A percentile compares a stretch with the other conserved stretches of the same genome.
Evolutionary conservation across 2,888 invertebrate species (phyloP).

Genomic region (Hermaeophaga mercurialis): DNA sequence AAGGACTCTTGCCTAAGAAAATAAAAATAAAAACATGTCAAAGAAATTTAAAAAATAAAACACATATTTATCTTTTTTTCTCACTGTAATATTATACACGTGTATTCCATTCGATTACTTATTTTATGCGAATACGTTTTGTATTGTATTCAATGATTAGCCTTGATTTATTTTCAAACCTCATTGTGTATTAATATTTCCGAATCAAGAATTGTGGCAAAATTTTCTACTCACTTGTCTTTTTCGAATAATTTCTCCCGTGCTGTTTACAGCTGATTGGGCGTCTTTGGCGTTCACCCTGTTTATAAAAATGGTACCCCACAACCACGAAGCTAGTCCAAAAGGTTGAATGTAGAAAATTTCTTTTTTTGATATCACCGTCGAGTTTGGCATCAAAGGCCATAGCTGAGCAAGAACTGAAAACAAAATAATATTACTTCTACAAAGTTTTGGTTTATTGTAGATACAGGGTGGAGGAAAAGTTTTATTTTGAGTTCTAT

Average conservation of each 20-base stretch:
- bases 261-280: slow-evolving; percentile 73
- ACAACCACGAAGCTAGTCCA: slow-evolving; percentile 83
- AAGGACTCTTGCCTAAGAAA: slow-evolving; percentile 75
- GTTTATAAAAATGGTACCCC: slow-evolving; percentile 89
- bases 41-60: too few relatives aligned
- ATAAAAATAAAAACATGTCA: too few relatives aligned
- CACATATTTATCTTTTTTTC: too few relatives aligned
- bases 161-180: too few relatives aligned
- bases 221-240: slow-evolving; percentile 60
- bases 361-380: slow-evolving; percentile 83
- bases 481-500: too few relatives aligned
- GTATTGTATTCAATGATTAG: too few relatives aligned
- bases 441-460: too few relatives aligned
- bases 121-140: too few relatives aligned
- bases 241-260: slow-evolving; percentile 69
- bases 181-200: too few relatives aligned
- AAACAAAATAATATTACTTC: slow-evolving; percentile 18
- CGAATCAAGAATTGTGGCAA: neutral
- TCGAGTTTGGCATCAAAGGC: slow-evolving; percentile 80
- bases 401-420: slow-evolving; percentile 77
- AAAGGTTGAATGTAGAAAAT: slow-evolving; percentile 83
- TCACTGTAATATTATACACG: too few relatives aligned
- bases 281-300: slow-evolving; percentile 74
- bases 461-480: neutral
- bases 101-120: too few relatives aligned